phyloP scores from a whole-genome alignment of 2,797 vertebrate genomes.

The Sebastes itinus region DNA sequence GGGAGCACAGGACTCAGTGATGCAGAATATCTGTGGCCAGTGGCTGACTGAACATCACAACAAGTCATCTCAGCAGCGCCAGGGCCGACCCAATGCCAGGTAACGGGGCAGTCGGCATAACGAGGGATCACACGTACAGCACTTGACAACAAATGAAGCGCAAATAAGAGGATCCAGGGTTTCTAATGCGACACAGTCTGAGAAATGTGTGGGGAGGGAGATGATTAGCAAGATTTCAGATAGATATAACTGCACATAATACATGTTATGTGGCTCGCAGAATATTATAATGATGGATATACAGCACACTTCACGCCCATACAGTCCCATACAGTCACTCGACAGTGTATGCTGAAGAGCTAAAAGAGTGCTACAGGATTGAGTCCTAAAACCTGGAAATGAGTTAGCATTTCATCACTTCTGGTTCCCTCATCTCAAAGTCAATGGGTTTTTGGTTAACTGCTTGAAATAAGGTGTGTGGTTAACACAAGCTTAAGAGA shows the following conservation, averaged over 20 bases:
- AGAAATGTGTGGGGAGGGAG: background rate
- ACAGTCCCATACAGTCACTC: background rate
- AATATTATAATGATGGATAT: background rate
- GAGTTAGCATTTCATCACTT: no score
- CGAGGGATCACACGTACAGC: background rate
- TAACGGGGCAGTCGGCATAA: conserved; percentile 13
- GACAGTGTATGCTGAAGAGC: background rate
- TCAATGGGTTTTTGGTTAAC: no score
- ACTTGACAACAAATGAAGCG: background rate
- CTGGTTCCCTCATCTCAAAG: no score
- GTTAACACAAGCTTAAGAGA: no score
- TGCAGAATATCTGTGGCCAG: conserved; percentile 92
- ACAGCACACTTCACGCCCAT: background rate
- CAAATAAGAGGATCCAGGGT: background rate
- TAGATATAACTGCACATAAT: background rate
- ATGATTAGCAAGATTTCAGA: background rate
- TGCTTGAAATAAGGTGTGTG: no score
- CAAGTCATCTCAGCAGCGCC: conserved; percentile 70
- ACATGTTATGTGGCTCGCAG: background rate
- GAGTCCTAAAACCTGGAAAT: no score
- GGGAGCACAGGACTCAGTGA: conserved; percentile 86
- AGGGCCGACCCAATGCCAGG: conserved; percentile 60
- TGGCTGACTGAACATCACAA: conserved; percentile 91
- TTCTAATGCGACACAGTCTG: background rate
- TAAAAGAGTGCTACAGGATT: background rate